These are phyloP conservation scores for Aix galericulata DNA, from an alignment of 2,113 vertebrate species.

Conservation along the genomic window DNA sequence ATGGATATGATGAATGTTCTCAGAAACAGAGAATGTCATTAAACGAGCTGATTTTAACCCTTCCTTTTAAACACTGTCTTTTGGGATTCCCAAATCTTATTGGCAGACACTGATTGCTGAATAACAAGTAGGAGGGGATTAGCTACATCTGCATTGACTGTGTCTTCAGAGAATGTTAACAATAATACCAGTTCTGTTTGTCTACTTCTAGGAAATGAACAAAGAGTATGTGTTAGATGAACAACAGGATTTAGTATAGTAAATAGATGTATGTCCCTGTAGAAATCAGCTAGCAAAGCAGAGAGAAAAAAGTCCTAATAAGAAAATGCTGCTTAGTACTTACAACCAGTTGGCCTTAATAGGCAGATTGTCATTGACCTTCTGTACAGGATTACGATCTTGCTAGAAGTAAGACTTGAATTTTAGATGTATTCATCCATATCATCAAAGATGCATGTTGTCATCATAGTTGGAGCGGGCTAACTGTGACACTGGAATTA, in stretches of 20 bases:
- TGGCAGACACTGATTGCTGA: constrained; percentile 40
- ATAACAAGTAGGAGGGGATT: constrained; percentile 65
- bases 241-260: constrained; percentile 37
- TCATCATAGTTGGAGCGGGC: constrained; percentile 21
- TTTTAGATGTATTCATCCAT: constrained; percentile 64
- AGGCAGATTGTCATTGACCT: constrained; percentile 64
- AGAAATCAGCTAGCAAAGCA: constrained; percentile 55
- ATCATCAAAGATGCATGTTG: constrained; percentile 58
- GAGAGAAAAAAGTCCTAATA: constrained; percentile 40
- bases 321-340: constrained; percentile 22
- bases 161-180: constrained; percentile 50
- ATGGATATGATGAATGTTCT: constrained; percentile 35
- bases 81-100: constrained; percentile 50
- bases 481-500: constrained; percentile 35
- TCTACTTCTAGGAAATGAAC: constrained; percentile 42
- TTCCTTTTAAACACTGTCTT: constrained; percentile 25
- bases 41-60: constrained; percentile 54
- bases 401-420: constrained; percentile 59
- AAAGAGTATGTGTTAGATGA: constrained; percentile 36
- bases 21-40: not conserved
- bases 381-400: constrained; percentile 49
- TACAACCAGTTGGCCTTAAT: constrained; percentile 30
- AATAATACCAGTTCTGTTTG: constrained; percentile 29
- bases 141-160: constrained; percentile 31
- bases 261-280: constrained; percentile 47